Evolutionary conservation across 2,113 vertebrate species (phyloP).

Genomic region (Malurus elegans): DNA sequence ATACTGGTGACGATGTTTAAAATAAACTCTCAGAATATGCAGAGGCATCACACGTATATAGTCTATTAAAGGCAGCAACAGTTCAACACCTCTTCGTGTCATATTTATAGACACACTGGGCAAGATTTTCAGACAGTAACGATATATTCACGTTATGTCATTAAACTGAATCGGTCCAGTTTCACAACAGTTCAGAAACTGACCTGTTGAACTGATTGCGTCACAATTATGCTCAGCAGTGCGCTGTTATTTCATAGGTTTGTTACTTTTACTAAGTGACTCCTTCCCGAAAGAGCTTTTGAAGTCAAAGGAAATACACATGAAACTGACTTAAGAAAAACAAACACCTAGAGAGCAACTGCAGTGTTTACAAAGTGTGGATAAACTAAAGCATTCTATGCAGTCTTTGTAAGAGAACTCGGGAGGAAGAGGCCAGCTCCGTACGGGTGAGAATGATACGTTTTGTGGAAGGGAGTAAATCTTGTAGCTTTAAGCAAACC

Average conservation of each 20-base stretch:
- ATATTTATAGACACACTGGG: not conserved
- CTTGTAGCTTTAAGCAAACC: not conserved
- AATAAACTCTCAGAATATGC: not conserved
- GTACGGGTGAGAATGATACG: not conserved
- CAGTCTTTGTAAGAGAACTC: not conserved
- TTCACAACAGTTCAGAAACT: not conserved
- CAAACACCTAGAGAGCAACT: not conserved
- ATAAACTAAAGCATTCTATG: not conserved
- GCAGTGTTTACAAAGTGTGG: not conserved
- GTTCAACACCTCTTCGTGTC: not conserved
- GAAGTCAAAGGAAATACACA: not conserved
- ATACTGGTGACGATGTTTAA: not conserved
- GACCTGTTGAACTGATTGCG: not conserved
- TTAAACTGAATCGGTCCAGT: not conserved
- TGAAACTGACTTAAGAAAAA: not conserved
- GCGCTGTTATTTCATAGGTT: not conserved
- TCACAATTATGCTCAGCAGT: not conserved
- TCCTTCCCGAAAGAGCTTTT: not conserved
- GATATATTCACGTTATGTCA: not conserved
- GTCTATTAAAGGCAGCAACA: not conserved
- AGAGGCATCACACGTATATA: not conserved
- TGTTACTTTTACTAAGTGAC: not conserved
- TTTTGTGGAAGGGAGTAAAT: not conserved
- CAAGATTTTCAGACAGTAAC: not conserved
- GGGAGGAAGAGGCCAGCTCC: not conserved